Conservation (phyloP, 2,888 invertebrate species). For the Pseudococcus viburni region DNA sequence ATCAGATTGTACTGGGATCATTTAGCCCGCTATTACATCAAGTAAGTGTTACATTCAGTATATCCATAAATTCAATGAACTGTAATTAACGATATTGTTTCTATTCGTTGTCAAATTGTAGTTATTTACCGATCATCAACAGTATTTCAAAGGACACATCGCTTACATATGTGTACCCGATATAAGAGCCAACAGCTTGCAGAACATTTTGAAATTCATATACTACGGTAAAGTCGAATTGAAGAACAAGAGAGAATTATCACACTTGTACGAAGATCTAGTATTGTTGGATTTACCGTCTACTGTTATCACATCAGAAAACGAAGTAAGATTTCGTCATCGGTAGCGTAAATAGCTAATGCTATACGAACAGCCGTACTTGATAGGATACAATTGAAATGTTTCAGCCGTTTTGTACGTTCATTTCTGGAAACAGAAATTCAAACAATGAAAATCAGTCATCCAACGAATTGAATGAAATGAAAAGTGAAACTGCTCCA, state of each 20-base stretch:
- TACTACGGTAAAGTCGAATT: conserved; percentile 46
- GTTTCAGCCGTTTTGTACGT: conserved; percentile 6
- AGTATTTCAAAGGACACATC: conserved; percentile 40
- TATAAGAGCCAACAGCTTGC: background rate
- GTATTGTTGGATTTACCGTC: conserved; percentile 41
- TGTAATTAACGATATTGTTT: background rate
- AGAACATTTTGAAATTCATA: conserved; percentile 27
- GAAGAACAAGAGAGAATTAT: conserved; percentile 16
- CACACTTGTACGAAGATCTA: conserved; percentile 11
- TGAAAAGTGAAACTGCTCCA: background rate
- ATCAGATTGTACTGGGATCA: conserved; percentile 50
- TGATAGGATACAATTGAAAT: too few relatives aligned
- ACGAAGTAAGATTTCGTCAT: background rate
- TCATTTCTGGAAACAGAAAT: background rate
- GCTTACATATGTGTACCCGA: conserved; percentile 54
- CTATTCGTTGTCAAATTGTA: background rate
- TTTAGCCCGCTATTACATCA: conserved; percentile 38
- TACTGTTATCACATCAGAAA: background rate
- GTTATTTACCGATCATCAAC: conserved; percentile 53
- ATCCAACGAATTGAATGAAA: background rate
- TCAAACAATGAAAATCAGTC: background rate
- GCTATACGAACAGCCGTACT: too few relatives aligned
- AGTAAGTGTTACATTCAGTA: conserved; percentile 8
- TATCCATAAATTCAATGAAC: background rate
- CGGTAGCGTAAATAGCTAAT: too few relatives aligned